A percentile compares a stretch with the other conserved stretches of the same genome.
Evolutionary conservation across 2,113 vertebrate species (phyloP).

Genomic region (Pituophis catenifer): DNA sequence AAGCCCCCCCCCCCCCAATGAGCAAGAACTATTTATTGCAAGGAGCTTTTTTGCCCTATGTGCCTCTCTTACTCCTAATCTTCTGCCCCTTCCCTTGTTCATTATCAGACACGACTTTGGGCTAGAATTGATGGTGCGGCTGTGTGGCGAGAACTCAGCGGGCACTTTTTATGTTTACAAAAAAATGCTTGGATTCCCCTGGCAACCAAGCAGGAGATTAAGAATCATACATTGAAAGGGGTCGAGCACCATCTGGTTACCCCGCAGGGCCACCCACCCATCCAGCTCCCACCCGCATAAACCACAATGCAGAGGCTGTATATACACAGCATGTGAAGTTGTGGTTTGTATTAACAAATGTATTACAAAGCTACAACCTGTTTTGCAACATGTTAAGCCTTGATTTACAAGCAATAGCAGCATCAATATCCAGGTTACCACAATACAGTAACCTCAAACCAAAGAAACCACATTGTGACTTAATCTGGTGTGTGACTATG

Average conservation of each 20-base stretch:
- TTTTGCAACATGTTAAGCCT: not conserved
- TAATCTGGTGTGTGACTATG: not conserved
- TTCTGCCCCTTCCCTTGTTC: not conserved
- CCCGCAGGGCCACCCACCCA: not conserved
- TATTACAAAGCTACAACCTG: not conserved
- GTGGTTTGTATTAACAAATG: not conserved
- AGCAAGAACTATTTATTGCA: not conserved
- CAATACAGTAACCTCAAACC: not conserved
- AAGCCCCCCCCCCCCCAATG: not conserved
- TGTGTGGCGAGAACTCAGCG: not conserved
- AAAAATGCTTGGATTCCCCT: not conserved
- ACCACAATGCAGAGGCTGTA: not conserved
- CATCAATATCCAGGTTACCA: not conserved
- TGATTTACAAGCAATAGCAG: not conserved
- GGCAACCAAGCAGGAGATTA: fast-evolving
- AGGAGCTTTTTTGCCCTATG: not conserved
- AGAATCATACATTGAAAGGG: not conserved
- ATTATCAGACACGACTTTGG: not conserved
- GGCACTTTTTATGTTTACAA: not conserved
- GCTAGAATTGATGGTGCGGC: not conserved
- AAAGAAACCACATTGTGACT: not conserved
- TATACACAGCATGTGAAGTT: not conserved
- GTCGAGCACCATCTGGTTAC: not conserved
- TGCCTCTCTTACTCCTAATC: not conserved
- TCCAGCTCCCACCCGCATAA: not conserved